Base-by-base conservation (phyloP, 2,888 invertebrate species). In the Meandrusa payeni region DNA sequence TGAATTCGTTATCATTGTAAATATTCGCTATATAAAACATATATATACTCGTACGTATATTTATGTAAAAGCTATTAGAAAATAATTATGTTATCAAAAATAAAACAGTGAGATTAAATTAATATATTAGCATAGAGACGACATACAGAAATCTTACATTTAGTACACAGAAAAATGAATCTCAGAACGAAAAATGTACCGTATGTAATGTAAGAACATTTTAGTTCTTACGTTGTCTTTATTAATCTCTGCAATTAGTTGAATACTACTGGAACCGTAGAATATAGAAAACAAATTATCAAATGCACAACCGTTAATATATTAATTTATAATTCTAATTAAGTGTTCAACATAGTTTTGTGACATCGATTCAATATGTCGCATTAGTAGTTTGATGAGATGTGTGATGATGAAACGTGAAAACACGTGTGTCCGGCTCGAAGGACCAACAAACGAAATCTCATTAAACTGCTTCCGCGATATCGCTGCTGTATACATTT, bases 31-130 rank as follows among this genome's bases (percentile, higher is more conserved):
- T 72, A 78, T 69, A n/a, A n/a, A n/a, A n/a, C n/a, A n/a, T n/a
- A n/a, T n/a, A n/a, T n/a, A n/a, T n/a, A n/a, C n/a, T n/a, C n/a
- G n/a, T n/a, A n/a, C n/a, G n/a, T n/a, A 67, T 71, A 76, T 69
- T 76, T 71, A 66, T 33, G 24, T 17, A 27, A 37, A 76, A 69
- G 76, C 76, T 82, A 81, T 66, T 73, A 77, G 64, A 66, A 57
- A 57, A 51, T 77, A 80, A 76, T 76, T 79, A 80, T 71, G 67
- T 75, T 81, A 82, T 82, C 81, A 80, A 81, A 63, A 78, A 76
- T 63, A n/a, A 78, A 75, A 75, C 77, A 85, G 86, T 87, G 86
- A 87, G 86, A 87, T 85, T 87, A 87, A 78, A 64, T 80, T 78
- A 77, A 79, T 62, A 74, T 70, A 63, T 76, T 37, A 79, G 73